Evolutionary conservation across 2,888 invertebrate species (phyloP), one percentile per base, ranked within the genome.

Genomic region (Cantharis rufa): DNA sequence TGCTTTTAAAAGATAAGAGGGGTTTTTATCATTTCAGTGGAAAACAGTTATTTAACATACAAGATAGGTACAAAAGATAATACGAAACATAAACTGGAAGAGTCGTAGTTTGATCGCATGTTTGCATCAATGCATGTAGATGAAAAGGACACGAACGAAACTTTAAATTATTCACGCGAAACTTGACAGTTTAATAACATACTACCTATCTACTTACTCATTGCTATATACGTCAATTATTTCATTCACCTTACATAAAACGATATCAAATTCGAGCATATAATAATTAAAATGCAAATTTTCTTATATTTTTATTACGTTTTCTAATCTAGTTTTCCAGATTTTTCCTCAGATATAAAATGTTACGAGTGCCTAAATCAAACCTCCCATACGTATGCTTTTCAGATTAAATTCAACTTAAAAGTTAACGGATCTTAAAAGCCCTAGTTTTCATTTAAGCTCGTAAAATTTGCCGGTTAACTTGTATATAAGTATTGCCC

Each of bases 21-120:
- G n/a, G 24, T 21, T 66, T 74, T 74, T 74, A 74, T 77, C 77
- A 74, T 77, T 74, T 68, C 62, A 62, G 74, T 69, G 69, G 69
- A 77, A 77, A 74, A 70, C 77, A 71, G 74, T 77, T 71, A 77
- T 74, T 73, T 77, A 73, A 73, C 76, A 74, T 74, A 77, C 70
- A 71, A 77, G 70, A 77, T 74, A 62, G 73, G 63, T 71, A 77
- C 62, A 63, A 48, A 24, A 69, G 77, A 74, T 77, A 74, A 69
- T 62, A 66, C 16, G 15, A 69, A 74, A 32, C 66, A 74, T 76
- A 70, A 61, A 28, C n/a, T 62, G 70, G 32, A 64, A 32, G 62
- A 71, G 69, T 32, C 21, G 63, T 69, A 21, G 74, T 63, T 48
- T 74, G 71, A 74, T 77, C 74, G 77, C 77, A 74, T 77, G 77